These are phyloP conservation scores for Luscinia luscinia DNA, from an alignment of 2,797 vertebrate genomes.

Conservation along the genomic window DNA sequence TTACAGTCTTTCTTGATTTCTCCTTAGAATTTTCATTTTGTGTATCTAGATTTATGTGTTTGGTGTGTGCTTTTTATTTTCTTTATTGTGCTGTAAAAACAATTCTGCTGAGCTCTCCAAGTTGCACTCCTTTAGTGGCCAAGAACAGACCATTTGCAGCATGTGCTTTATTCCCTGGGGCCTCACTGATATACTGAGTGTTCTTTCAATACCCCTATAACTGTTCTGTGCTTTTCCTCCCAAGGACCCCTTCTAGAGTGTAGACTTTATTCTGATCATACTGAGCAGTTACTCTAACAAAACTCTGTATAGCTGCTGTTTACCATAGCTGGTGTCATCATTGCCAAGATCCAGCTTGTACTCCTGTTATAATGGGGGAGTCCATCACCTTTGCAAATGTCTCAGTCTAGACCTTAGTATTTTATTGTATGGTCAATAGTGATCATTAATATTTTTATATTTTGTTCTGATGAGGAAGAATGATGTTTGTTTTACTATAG, in stretches of 20 bases:
- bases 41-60: not conserved
- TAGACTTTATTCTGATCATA: not conserved
- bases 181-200: not conserved
- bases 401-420: not conserved
- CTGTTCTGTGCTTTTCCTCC: not conserved
- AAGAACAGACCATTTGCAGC: not conserved
- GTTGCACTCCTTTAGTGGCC: not conserved
- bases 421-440: not conserved
- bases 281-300: not conserved
- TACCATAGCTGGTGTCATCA: not conserved
- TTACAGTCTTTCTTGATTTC: not conserved
- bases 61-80: not conserved
- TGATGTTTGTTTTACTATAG: not conserved
- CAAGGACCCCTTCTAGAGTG: not conserved
- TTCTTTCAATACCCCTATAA: not conserved
- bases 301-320: not conserved
- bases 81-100: not conserved
- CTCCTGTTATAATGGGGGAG: not conserved
- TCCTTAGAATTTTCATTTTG: not conserved
- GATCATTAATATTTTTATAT: not conserved
- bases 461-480: not conserved
- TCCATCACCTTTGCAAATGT: fast-evolving
- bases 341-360: not conserved
- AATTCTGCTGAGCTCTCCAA: not conserved
- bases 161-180: not conserved